Evolutionary conservation across 2,888 invertebrate species (phyloP).

Genomic region (Acanthosoma haemorrhoidale): DNA sequence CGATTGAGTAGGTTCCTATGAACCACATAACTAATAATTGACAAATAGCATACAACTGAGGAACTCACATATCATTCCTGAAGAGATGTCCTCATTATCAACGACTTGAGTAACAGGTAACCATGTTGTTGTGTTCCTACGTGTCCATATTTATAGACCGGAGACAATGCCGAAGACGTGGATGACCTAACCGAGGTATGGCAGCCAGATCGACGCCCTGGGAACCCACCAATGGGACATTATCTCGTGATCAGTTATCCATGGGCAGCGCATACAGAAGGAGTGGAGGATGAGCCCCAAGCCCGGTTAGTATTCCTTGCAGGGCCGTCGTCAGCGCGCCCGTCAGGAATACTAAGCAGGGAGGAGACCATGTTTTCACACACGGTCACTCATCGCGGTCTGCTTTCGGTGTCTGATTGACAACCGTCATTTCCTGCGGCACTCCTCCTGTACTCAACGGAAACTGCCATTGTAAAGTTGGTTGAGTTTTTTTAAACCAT

Average conservation of each 20-base stretch:
- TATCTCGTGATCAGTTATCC: slow-evolving; percentile 25
- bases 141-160: too few relatives aligned
- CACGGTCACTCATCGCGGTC: not conserved
- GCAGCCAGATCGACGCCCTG: slow-evolving; percentile 1
- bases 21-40: too few relatives aligned
- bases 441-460: too few relatives aligned
- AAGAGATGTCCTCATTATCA: too few relatives aligned
- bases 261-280: slow-evolving; percentile 5
- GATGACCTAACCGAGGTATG: not conserved
- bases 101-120: too few relatives aligned
- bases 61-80: too few relatives aligned
- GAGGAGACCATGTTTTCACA: not conserved
- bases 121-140: too few relatives aligned
- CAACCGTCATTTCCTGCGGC: not conserved
- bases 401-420: not conserved
- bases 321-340: not conserved
- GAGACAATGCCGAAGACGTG: too few relatives aligned
- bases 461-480: too few relatives aligned
- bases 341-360: slow-evolving; percentile 12
- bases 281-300: not conserved
- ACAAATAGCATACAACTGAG: too few relatives aligned
- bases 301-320: not conserved
- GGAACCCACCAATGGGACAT: slow-evolving; percentile 15
- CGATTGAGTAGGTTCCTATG: too few relatives aligned
- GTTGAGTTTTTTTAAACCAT: too few relatives aligned